Evolutionary conservation across 2,888 invertebrate genomes (phyloP).

Genomic region (Drosophila putrida): DNA sequence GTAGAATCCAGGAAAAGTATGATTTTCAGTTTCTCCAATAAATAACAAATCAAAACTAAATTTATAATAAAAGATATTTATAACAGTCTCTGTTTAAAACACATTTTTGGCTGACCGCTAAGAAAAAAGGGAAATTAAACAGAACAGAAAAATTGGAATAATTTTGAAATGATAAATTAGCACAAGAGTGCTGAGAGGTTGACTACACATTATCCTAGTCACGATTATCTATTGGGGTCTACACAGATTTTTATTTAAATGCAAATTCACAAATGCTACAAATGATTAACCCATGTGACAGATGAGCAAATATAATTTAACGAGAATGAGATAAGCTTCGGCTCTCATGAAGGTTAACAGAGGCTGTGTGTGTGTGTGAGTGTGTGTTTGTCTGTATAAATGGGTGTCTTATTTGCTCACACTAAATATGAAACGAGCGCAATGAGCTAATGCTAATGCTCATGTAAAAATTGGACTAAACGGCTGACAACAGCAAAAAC

Average conservation of each 20-base stretch:
- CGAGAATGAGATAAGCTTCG: slow-evolving; percentile 46
- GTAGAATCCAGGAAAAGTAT: too few relatives aligned
- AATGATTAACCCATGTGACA: slow-evolving; percentile 55
- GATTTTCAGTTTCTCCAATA: too few relatives aligned
- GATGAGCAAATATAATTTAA: slow-evolving; percentile 51
- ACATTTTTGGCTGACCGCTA: too few relatives aligned
- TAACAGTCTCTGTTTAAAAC: too few relatives aligned
- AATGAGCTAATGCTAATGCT: slow-evolving; percentile 8
- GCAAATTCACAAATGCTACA: slow-evolving; percentile 35
- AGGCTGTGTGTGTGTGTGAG: slow-evolving; percentile 6
- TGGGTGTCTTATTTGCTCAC: slow-evolving; percentile 21
- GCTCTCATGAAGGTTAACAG: slow-evolving; percentile 37
- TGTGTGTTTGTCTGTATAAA: slow-evolving; percentile 19
- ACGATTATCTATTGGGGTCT: slow-evolving; percentile 15
- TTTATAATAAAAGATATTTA: background rate
- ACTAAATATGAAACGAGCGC: slow-evolving; percentile 22
- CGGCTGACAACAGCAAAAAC: slow-evolving; percentile 57
- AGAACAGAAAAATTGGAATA: background rate
- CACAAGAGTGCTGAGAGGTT: slow-evolving; percentile 9
- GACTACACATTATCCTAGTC: slow-evolving; percentile 17
- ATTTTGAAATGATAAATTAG: slow-evolving; percentile 18
- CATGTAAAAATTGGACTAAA: slow-evolving; percentile 32
- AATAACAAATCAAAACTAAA: too few relatives aligned
- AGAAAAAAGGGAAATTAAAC: background rate
- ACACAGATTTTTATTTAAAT: slow-evolving; percentile 18